Percentiles rank a stretch among this genome's conserved stretches.
These are phyloP conservation scores for Netelia inedita DNA, from an alignment of 2,888 invertebrate genomes.

Conservation along the genomic window DNA sequence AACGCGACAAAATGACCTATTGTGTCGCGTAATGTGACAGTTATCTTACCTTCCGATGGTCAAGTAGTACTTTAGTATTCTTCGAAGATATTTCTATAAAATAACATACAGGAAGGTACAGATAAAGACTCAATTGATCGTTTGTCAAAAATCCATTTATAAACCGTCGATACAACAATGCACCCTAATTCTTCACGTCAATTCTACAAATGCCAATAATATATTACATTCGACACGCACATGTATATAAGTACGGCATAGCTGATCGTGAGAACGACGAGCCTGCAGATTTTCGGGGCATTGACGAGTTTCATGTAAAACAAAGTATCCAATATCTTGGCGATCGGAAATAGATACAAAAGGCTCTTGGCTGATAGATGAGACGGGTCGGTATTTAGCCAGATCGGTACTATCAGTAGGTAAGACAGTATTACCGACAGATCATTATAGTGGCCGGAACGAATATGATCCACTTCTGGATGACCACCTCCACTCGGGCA, in stretches of 20 bases:
- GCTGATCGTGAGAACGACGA: slow-evolving; percentile 42
- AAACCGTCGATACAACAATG: too few relatives aligned
- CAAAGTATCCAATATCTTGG: slow-evolving; percentile 73
- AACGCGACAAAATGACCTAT: too few relatives aligned
- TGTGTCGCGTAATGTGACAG: too few relatives aligned
- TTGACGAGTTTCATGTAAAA: slow-evolving; percentile 71
- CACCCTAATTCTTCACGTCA: too few relatives aligned
- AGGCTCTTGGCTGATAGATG: slow-evolving; percentile 64
- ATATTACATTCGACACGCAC: slow-evolving; percentile 24
- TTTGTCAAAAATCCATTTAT: too few relatives aligned
- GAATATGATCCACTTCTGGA: slow-evolving; percentile 77
- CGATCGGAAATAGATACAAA: slow-evolving; percentile 71
- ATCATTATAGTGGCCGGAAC: slow-evolving; percentile 76
- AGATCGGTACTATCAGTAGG: slow-evolving; percentile 74
- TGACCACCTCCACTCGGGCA: slow-evolving; percentile 77
- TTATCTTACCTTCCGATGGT: too few relatives aligned
- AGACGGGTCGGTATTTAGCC: slow-evolving; percentile 74
- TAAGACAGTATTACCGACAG: slow-evolving; percentile 74
- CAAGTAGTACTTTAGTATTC: too few relatives aligned
- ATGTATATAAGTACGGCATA: slow-evolving; percentile 63
- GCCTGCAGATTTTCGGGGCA: slow-evolving; percentile 22
- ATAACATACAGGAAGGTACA: too few relatives aligned
- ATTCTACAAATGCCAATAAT: background rate
- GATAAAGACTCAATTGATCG: too few relatives aligned
- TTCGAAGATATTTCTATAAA: too few relatives aligned